Evolutionary conservation across 2,113 vertebrate species (phyloP).

Genomic region (Zapus hudsonius): DNA sequence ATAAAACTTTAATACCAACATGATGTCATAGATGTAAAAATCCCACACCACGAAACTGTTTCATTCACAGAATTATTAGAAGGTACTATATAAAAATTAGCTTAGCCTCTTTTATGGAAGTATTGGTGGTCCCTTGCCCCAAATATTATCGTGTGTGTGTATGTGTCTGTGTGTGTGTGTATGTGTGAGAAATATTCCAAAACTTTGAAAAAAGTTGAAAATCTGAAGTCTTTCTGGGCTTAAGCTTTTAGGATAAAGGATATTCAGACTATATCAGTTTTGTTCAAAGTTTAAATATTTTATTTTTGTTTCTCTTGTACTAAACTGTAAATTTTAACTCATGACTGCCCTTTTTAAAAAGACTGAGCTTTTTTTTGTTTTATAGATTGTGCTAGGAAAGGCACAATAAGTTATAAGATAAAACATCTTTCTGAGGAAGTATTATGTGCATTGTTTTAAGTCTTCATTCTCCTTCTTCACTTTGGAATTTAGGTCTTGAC

Average conservation of each 20-base stretch:
- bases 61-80: not conserved
- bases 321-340: not conserved
- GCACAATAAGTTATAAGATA: not conserved
- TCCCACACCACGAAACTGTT: not conserved
- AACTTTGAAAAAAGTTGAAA: not conserved
- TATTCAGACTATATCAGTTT: not conserved
- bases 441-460: not conserved
- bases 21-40: not conserved
- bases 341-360: not conserved
- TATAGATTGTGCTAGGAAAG: not conserved
- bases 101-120: not conserved
- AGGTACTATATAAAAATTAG: not conserved
- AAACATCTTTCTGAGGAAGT: not conserved
- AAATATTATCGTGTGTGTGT: not conserved
- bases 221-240: not conserved
- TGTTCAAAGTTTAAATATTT: conserved; percentile 1
- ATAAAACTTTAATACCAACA: not conserved
- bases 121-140: not conserved
- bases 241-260: not conserved
- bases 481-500: not conserved
- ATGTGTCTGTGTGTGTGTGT: not conserved
- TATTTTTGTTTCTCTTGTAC: not conserved
- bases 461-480: not conserved
- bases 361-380: not conserved
- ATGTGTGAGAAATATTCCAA: not conserved